Conservation (phyloP, 37 sponge, comb jelly and placozoan genomes). For the Cliona cf. orientalis region DNA sequence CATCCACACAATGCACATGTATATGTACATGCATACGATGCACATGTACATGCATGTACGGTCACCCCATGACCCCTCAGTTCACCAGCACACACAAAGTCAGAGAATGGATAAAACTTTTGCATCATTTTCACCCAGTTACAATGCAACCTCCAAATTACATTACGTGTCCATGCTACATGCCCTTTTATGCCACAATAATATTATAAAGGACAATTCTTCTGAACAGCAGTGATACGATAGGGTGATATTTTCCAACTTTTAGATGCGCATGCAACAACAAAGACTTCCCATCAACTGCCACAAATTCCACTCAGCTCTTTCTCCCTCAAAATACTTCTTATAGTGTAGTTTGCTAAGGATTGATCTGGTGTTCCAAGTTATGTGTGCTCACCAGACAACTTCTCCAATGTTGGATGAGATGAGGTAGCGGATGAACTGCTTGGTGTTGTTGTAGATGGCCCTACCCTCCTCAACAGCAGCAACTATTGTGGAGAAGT, state of each 20-base stretch:
- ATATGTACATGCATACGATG: too few relatives aligned
- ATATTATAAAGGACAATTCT: background rate
- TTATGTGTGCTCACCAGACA: slow-evolving; percentile 74
- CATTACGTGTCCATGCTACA: background rate
- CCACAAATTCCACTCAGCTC: background rate
- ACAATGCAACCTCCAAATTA: background rate
- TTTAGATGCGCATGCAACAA: background rate
- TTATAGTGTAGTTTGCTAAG: too few relatives aligned
- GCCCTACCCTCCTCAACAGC: slow-evolving; percentile 99
- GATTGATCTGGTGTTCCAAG: background rate
- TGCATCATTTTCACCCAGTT: background rate
- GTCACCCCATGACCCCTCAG: slow-evolving; percentile 7
- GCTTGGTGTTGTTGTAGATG: slow-evolving; percentile 99
- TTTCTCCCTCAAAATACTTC: background rate
- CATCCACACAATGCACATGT: too few relatives aligned
- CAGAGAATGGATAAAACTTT: slow-evolving; percentile 73
- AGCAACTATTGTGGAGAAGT: slow-evolving; percentile 95
- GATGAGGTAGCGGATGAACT: slow-evolving; percentile 98
- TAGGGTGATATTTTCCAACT: too few relatives aligned
- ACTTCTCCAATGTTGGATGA: slow-evolving; percentile 99
- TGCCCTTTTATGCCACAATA: background rate
- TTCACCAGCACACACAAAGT: slow-evolving; percentile 42
- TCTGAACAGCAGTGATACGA: background rate
- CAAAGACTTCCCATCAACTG: too few relatives aligned
- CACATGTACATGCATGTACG: too few relatives aligned